Evolutionary conservation across 2,113 vertebrate genomes (phyloP), one percentile per base, ranked within the genome.

Genomic region (Microtus montanus): DNA sequence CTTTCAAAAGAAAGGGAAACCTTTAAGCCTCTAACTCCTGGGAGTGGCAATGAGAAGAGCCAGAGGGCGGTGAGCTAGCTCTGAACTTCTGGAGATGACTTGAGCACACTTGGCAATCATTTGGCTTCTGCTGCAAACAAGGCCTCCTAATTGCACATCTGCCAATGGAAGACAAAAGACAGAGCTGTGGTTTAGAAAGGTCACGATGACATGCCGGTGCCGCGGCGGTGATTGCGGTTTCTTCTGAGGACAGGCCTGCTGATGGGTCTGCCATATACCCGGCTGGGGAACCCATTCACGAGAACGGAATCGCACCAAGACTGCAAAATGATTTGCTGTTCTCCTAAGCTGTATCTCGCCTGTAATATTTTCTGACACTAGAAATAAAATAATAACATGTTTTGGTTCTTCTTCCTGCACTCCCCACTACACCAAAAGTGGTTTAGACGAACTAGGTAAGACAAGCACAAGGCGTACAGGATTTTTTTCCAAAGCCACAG

Each of bases 121-220:
- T 89, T 96, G 93, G 91, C 96, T 98, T 97, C 94, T 95, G 96
- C 71, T 91, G 93, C 92, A 96, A 97, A 95, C 83, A 95, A 96
- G 78, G 66, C 78, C 82, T 97, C 96, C 83, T 95, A 96, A 97
- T 96, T 96, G 86, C 75, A 88, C 63, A 88, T 82, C 84, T 94
- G 90, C 87, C 88, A 75, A n/a, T 80, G 74, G 83, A 83, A 92
- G 94, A 97, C 92, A 96, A 96, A 93, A 94, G 95, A n/a, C 82
- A 89, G 93, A 28, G 64, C 90, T 30, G 4, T 15, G 7, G 64
- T 64, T 77, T 35, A 91, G 83, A 86, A 91, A 91, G 91, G 63
- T 89, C 75, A n/a, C 11, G 28, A 80, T 44, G 83, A 95, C 75
- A 93, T 8, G 82, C 92, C 83, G 78, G 2, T 19, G 71, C 89